phyloP scores from a whole-genome alignment of 1,140 invertebrate species.

The Psilanteris sp. region DNA sequence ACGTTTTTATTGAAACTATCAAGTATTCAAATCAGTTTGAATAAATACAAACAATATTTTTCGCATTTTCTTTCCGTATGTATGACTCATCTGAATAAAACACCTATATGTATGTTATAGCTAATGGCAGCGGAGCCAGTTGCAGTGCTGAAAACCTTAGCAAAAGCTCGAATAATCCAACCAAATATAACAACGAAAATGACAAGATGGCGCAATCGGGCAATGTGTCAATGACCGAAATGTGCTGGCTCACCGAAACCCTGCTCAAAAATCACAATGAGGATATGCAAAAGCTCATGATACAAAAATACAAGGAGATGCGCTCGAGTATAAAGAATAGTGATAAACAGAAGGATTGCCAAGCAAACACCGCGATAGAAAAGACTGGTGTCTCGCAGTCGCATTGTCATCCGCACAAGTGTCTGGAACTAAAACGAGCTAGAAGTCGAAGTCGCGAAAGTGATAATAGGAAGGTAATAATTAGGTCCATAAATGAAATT shows the following conservation, averaged over 20 bases:
- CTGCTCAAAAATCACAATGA: slow-evolving; percentile 86
- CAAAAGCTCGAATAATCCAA: slow-evolving; percentile 78
- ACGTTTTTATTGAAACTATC: no score
- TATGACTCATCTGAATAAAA: no score
- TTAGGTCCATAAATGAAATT: no score
- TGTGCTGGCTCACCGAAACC: slow-evolving; percentile 84
- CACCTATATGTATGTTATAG: no score
- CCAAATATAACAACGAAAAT: slow-evolving; percentile 68
- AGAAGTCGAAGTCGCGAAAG: slow-evolving; percentile 66
- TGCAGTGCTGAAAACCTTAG: slow-evolving; percentile 82
- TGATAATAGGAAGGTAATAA: slow-evolving; percentile 60
- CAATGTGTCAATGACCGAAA: slow-evolving; percentile 59
- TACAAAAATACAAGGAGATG: slow-evolving; percentile 85
- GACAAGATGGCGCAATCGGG: slow-evolving; percentile 62
- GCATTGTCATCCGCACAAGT: slow-evolving; percentile 8
- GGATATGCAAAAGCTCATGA: slow-evolving; percentile 88
- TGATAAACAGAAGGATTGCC: slow-evolving; percentile 75
- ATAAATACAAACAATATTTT: no score
- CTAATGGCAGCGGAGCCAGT: slow-evolving; percentile 80
- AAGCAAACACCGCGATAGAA: slow-evolving; percentile 61
- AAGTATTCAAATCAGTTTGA: no score
- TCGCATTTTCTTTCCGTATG: no score
- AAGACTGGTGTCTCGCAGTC: slow-evolving; percentile 41
- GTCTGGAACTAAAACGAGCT: slow-evolving; percentile 68
- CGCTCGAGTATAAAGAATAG: slow-evolving; percentile 80